Percentiles rank a stretch among this genome's conserved stretches.
phyloP scores from a whole-genome alignment of 1,140 invertebrate genomes.

The Stegodyphus dumicola region DNA sequence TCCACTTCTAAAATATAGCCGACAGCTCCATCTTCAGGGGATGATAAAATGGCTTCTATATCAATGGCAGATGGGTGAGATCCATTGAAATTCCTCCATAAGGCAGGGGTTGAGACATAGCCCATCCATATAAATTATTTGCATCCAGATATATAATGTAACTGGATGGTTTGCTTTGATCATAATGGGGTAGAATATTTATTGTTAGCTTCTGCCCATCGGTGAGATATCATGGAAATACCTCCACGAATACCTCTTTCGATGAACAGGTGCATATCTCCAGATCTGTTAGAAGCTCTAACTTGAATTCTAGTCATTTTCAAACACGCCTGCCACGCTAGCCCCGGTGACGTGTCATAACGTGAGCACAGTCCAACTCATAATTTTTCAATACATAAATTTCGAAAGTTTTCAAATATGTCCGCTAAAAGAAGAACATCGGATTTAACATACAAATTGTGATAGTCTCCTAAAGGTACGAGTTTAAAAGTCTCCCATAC shows the following conservation, averaged over 20 bases:
- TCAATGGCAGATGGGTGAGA: neutral
- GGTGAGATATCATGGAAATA: neutral
- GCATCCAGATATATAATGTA: slow-evolving; percentile 64
- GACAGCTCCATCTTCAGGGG: slow-evolving; percentile 49
- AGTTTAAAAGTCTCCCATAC: slow-evolving; percentile 64
- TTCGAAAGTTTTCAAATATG: slow-evolving; percentile 64
- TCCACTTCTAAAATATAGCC: no score
- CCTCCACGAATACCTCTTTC: no score
- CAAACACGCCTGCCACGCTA: slow-evolving; percentile 13
- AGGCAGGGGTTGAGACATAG: slow-evolving; percentile 57
- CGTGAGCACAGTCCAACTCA: neutral
- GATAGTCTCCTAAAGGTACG: slow-evolving; percentile 59
- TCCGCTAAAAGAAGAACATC: slow-evolving; percentile 63
- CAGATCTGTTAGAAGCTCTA: slow-evolving; percentile 28
- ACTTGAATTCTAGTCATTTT: neutral
- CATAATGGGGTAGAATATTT: slow-evolving; percentile 13
- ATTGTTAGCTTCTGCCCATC: neutral
- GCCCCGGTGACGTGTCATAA: neutral
- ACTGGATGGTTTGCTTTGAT: neutral
- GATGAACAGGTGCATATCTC: slow-evolving; percentile 30
- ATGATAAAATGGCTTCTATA: neutral
- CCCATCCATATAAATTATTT: slow-evolving; percentile 64
- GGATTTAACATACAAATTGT: neutral
- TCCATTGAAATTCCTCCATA: slow-evolving; percentile 52
- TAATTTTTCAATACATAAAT: slow-evolving; percentile 19